Evolutionary conservation across 2,888 invertebrate genomes (phyloP).

Genomic region (Brachylomia viminalis): DNA sequence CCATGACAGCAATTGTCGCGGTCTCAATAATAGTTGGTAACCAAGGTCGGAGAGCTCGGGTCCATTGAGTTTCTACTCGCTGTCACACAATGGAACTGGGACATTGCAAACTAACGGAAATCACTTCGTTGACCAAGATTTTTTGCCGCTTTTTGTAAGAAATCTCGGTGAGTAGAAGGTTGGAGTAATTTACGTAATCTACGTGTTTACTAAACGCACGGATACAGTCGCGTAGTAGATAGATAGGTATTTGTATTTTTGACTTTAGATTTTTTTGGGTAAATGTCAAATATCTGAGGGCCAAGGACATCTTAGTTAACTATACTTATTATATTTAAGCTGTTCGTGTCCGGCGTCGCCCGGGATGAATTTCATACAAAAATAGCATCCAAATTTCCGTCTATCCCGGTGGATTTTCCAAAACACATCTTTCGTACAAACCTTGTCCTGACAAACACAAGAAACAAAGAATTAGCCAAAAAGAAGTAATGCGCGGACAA

Average conservation of each 20-base stretch:
- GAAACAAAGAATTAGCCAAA: too few relatives aligned
- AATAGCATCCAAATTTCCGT: too few relatives aligned
- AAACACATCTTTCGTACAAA: too few relatives aligned
- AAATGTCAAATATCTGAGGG: background rate
- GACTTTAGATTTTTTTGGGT: background rate
- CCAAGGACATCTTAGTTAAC: background rate
- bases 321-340: background rate
- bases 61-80: constrained; percentile 47
- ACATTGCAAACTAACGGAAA: constrained; percentile 27
- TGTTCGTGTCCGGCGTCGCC: too few relatives aligned
- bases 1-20: constrained; percentile 40
- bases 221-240: background rate
- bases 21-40: constrained; percentile 11
- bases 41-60: constrained; percentile 23
- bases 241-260: background rate
- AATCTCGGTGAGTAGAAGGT: background rate
- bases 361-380: too few relatives aligned
- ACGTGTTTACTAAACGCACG: constrained; percentile 20
- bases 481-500: too few relatives aligned
- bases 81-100: constrained; percentile 37
- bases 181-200: background rate
- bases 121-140: constrained; percentile 3
- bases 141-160: constrained; percentile 10
- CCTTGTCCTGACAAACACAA: too few relatives aligned
- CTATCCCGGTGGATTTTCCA: too few relatives aligned